These are phyloP conservation scores for Crotalus horridus DNA, from an alignment of 2,113 vertebrate species.

Conservation along the genomic window DNA sequence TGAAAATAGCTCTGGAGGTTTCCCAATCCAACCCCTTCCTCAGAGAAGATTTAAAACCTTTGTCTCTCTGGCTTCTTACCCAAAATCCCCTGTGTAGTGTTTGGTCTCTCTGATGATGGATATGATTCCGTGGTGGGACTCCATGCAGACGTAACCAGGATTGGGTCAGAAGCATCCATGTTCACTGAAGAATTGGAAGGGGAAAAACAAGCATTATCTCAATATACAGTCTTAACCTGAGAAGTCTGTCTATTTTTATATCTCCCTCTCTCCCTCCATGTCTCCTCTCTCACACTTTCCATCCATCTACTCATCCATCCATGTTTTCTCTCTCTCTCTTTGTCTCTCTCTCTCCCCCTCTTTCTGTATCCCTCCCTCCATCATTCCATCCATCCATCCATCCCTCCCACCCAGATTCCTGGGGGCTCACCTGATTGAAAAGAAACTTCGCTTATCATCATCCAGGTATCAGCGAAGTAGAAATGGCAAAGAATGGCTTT, in stretches of 20 bases:
- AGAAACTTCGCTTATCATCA: constrained; percentile 92
- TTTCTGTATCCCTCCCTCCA: too few species aligned
- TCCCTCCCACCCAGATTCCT: too few species aligned
- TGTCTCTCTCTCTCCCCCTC: too few species aligned
- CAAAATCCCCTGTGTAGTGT: constrained; percentile 52
- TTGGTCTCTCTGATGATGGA: constrained; percentile 26
- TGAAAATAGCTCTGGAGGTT: background rate
- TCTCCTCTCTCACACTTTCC: too few species aligned
- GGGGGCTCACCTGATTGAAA: constrained; percentile 80
- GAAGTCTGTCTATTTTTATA: background rate
- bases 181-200: constrained; percentile 56
- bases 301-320: too few species aligned
- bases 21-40: background rate
- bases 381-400: too few species aligned
- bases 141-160: constrained; percentile 29
- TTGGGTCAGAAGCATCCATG: constrained; percentile 62
- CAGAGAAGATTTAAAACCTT: background rate
- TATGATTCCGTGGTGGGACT: constrained; percentile 47
- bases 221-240: background rate
- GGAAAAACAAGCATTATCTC: background rate
- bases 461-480: constrained; percentile 84
- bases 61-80: constrained; percentile 50
- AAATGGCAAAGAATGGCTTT: constrained; percentile 82
- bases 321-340: too few species aligned
- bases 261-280: too few species aligned